These are phyloP conservation scores for Conus ventricosus DNA, from an alignment of 1,140 invertebrate genomes.

Conservation along the genomic window DNA sequence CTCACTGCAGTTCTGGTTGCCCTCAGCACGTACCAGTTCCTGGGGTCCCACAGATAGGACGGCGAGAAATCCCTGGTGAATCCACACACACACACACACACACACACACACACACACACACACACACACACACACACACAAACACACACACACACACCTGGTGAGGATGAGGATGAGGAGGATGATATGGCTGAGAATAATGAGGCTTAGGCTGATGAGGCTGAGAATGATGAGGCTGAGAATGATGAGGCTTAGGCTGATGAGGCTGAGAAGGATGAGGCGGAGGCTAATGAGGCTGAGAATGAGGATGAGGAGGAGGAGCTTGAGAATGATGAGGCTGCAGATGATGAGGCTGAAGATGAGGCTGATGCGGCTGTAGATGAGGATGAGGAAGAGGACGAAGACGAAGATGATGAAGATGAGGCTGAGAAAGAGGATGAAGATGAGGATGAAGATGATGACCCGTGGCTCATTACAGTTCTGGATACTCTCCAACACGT, in stretches of 20 bases:
- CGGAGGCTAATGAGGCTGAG: too few relatives aligned
- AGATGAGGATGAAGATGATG: not conserved
- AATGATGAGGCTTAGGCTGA: too few relatives aligned
- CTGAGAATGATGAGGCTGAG: not conserved
- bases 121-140: not conserved
- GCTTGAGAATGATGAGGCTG: not conserved
- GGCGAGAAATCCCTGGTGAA: slow-evolving; percentile 21
- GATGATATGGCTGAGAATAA: not conserved
- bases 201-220: not conserved
- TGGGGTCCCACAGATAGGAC: slow-evolving; percentile 32
- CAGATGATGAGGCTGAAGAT: not conserved
- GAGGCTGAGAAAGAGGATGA: not conserved
- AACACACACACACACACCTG: not conserved
- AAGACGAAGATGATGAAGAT: too few relatives aligned
- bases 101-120: not conserved
- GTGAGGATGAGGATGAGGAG: not conserved
- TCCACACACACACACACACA: not conserved
- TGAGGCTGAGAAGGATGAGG: too few relatives aligned
- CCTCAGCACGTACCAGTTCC: slow-evolving; percentile 23
- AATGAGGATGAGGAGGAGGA: too few relatives aligned
- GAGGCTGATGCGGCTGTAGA: not conserved
- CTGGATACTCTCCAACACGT: too few relatives aligned
- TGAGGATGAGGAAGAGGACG: too few relatives aligned
- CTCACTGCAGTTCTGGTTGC: slow-evolving; percentile 27
- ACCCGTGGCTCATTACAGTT: too few relatives aligned